Evolutionary conservation across 2,797 vertebrate species (phyloP).

Genomic region (Chelonia mydas): DNA sequence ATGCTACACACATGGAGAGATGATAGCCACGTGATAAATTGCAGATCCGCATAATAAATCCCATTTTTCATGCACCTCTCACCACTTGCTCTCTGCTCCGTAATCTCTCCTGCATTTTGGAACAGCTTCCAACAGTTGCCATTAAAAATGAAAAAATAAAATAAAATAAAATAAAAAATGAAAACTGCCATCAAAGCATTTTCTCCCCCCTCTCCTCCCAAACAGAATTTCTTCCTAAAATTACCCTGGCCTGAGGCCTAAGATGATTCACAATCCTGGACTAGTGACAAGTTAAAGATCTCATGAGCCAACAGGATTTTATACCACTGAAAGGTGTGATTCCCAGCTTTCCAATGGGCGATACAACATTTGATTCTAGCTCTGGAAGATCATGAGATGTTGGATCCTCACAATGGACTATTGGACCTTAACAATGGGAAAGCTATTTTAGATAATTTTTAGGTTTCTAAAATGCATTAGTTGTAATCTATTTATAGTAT

Average conservation of each 20-base stretch:
- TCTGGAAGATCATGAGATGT: neutral
- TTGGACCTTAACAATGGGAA: neutral
- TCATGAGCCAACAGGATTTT: neutral
- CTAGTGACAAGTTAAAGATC: neutral
- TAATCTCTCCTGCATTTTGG: neutral
- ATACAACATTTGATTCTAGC: neutral
- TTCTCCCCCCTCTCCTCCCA: fast-evolving
- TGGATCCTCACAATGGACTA: neutral
- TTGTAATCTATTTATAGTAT: neutral
- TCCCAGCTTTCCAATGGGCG: neutral
- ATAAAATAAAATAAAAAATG: neutral
- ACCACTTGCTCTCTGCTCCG: neutral
- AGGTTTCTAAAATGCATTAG: neutral
- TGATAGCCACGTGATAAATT: neutral
- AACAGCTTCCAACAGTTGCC: neutral
- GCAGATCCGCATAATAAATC: neutral
- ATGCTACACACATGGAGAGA: no score
- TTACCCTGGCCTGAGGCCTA: neutral
- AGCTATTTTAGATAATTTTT: neutral
- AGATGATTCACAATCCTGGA: neutral
- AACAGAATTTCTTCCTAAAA: neutral
- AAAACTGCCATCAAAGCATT: neutral
- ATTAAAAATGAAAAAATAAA: neutral
- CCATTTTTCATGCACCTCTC: neutral
- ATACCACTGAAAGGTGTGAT: neutral